These are phyloP conservation scores for Mesoligia furuncula DNA, from an alignment of 2,888 invertebrate genomes.

Conservation along the genomic window DNA sequence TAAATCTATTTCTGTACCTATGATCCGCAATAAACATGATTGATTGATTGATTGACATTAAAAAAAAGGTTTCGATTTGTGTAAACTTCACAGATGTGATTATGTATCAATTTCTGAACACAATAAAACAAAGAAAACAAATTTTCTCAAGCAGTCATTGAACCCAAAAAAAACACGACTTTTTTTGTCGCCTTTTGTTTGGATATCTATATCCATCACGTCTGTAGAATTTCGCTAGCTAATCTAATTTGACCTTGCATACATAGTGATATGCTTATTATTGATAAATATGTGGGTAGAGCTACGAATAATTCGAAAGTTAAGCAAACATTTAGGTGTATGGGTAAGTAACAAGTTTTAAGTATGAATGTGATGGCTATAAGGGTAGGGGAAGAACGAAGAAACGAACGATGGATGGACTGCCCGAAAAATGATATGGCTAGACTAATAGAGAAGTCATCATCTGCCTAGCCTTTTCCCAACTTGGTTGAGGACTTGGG, in stretches of 20 bases:
- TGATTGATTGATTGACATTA: too few species aligned
- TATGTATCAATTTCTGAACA: not conserved
- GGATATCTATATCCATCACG: too few species aligned
- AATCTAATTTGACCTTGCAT: not conserved
- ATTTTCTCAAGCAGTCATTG: too few species aligned
- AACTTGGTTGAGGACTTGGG: too few species aligned
- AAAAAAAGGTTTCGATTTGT: too few species aligned
- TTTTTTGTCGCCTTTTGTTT: too few species aligned
- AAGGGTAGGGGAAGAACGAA: not conserved
- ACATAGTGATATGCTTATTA: constrained; percentile 9
- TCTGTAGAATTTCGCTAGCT: too few species aligned
- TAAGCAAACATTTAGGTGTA: not conserved
- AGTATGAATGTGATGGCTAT: not conserved
- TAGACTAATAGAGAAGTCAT: too few species aligned
- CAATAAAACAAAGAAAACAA: not conserved
- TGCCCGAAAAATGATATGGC: not conserved
- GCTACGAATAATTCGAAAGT: constrained; percentile 26
- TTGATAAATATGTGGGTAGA: constrained; percentile 5
- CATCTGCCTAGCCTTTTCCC: too few species aligned
- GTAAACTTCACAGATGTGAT: not conserved
- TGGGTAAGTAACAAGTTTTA: not conserved
- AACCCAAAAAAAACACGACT: too few species aligned
- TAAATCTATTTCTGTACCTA: too few species aligned
- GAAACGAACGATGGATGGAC: not conserved
- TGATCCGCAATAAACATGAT: too few species aligned